Conservation (phyloP, 1,140 invertebrate species). For the Telenomus remus region DNA sequence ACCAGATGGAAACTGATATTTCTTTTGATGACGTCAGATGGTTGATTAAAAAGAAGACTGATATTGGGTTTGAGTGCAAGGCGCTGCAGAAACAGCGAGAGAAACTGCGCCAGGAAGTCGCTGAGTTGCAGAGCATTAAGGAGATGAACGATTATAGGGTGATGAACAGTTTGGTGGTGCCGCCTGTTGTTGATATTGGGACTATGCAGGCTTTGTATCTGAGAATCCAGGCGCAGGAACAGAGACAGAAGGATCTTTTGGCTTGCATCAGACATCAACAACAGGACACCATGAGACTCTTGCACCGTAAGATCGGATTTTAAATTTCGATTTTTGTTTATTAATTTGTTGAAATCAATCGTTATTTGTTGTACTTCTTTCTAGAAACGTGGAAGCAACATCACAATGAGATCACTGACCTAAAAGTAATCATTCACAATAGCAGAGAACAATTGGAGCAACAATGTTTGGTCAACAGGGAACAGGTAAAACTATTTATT, state of each 20-base stretch:
- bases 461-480: slow-evolving; percentile 78
- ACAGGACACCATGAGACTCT: slow-evolving; percentile 78
- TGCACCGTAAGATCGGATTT: slow-evolving; percentile 78
- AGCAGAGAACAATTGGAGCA: slow-evolving; percentile 80
- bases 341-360: no score
- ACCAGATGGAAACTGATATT: slow-evolving; percentile 33
- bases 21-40: slow-evolving; percentile 65
- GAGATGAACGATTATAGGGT: slow-evolving; percentile 43
- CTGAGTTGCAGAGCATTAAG: slow-evolving; percentile 70
- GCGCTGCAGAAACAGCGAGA: slow-evolving; percentile 73
- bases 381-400: slow-evolving; percentile 81
- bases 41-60: slow-evolving; percentile 68
- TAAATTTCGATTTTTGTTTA: no score
- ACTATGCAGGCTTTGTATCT: slow-evolving; percentile 74
- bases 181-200: slow-evolving; percentile 65
- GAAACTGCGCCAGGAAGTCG: slow-evolving; percentile 73
- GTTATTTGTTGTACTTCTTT: slow-evolving; percentile 11
- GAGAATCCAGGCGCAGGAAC: slow-evolving; percentile 76
- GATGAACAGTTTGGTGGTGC: slow-evolving; percentile 45
- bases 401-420: slow-evolving; percentile 77
- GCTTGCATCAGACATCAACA: slow-evolving; percentile 80
- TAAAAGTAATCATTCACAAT: slow-evolving; percentile 77
- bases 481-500: slow-evolving; percentile 75
- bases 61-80: slow-evolving; percentile 72
- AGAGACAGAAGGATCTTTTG: slow-evolving; percentile 79